Conservation (phyloP, 1,140 invertebrate genomes). For the Zophobas morio region DNA sequence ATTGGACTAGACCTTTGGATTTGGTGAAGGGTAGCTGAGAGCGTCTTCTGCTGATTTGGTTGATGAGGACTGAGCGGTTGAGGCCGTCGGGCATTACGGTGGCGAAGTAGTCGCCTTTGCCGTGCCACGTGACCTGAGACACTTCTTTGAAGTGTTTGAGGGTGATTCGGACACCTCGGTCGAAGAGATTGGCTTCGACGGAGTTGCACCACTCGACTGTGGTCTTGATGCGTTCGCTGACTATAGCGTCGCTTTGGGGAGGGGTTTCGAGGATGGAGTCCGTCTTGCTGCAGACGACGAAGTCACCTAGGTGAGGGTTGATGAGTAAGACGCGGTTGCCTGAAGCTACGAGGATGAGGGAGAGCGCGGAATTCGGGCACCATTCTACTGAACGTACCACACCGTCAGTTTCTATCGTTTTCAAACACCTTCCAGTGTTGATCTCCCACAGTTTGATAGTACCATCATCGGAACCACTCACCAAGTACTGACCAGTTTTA, state of each 20-base stretch:
- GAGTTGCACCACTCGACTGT: conserved; percentile 83
- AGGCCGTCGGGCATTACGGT: conserved; percentile 91
- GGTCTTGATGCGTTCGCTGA: conserved; percentile 78
- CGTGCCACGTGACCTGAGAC: conserved; percentile 91
- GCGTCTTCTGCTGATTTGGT: conserved; percentile 67
- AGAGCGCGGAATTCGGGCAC: conserved; percentile 90
- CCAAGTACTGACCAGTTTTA: conserved; percentile 90
- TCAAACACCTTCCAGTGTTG: conserved; percentile 86
- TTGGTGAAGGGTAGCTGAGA: conserved; percentile 93
- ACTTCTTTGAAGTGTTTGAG: conserved; percentile 86
- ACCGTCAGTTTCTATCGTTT: conserved; percentile 81
- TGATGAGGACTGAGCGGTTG: conserved; percentile 83
- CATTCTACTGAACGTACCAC: conserved; percentile 90
- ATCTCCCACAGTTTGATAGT: conserved; percentile 95
- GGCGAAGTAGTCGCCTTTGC: conserved; percentile 95
- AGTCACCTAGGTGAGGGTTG: conserved; percentile 89
- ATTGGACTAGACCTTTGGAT: conserved; percentile 92
- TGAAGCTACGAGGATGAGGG: conserved; percentile 85
- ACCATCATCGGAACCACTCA: conserved; percentile 92
- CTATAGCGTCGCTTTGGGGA: conserved; percentile 72
- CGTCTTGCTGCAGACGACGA: conserved; percentile 82
- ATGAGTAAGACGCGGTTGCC: conserved; percentile 83
- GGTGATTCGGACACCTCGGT: conserved; percentile 80
- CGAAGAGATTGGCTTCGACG: conserved; percentile 71
- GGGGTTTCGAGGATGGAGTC: conserved; percentile 84